Percentiles rank a stretch among this genome's conserved stretches.
Conservation (phyloP, 2,888 invertebrate genomes). For the Polydrusus tereticollis region DNA sequence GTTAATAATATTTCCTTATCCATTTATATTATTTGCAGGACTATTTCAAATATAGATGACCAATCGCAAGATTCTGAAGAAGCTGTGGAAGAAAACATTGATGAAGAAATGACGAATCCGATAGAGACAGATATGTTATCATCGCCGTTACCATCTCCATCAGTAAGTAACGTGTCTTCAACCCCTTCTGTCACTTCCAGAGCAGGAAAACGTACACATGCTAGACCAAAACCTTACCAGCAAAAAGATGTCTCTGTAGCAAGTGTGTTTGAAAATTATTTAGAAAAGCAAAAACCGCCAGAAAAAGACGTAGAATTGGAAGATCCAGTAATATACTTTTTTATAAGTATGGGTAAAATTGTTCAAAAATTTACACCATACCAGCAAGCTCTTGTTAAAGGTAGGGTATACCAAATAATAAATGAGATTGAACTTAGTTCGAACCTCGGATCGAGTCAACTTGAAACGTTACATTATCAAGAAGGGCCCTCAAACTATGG, state of each 20-base stretch:
- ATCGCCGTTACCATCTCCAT: conserved; percentile 1
- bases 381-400: not conserved
- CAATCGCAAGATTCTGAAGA: not conserved
- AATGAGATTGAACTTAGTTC: conserved; percentile 1
- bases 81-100: conserved; percentile 1
- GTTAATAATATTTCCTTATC: not conserved
- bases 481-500: not conserved
- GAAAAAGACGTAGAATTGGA: not conserved
- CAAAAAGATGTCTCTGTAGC: not conserved
- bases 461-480: not conserved
- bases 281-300: conserved; percentile 1
- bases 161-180: not conserved
- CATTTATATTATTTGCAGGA: not conserved
- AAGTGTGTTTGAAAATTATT: not conserved
- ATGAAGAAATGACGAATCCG: not conserved
- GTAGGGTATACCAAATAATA: conserved; percentile 3
- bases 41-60: not conserved
- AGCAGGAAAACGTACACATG: conserved; percentile 1
- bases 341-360: not conserved
- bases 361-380: not conserved
- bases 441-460: not conserved
- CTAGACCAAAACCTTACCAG: not conserved
- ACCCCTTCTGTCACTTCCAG: not conserved
- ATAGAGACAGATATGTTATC: not conserved
- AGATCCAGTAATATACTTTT: not conserved